Conservation (phyloP, 1,140 invertebrate genomes). For the Calephelis virginiensis region DNA sequence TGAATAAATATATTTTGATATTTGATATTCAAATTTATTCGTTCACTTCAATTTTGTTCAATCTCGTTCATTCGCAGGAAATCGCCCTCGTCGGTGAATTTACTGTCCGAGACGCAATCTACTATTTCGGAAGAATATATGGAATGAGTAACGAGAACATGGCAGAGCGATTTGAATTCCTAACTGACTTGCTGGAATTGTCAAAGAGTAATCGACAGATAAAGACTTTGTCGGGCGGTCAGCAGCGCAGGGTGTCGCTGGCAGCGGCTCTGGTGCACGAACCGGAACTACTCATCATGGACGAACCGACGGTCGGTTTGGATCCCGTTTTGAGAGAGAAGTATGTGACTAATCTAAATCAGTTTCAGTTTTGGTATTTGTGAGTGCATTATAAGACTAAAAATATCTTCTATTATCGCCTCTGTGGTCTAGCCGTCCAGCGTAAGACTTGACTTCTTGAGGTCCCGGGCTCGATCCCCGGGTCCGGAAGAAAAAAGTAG, state of each 20-base stretch:
- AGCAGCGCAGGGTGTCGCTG: constrained; percentile 92
- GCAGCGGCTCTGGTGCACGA: constrained; percentile 92
- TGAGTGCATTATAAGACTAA: no score
- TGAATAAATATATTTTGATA: no score
- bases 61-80: constrained; percentile 80
- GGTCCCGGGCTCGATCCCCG: no score
- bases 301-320: constrained; percentile 95
- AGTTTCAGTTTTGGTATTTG: no score
- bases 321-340: constrained; percentile 91
- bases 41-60: not conserved
- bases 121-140: constrained; percentile 93
- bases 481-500: no score
- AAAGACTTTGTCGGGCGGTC: constrained; percentile 90
- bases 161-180: constrained; percentile 82
- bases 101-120: constrained; percentile 89
- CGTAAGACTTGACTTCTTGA: no score
- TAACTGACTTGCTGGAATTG: constrained; percentile 86
- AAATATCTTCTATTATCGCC: no score
- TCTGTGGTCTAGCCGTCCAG: no score
- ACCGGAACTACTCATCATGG: constrained; percentile 92
- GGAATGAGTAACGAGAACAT: constrained; percentile 85
- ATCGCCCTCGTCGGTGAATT: constrained; percentile 93
- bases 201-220: constrained; percentile 82
- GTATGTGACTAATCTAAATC: constrained; percentile 8
- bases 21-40: no score